Evolutionary conservation across 2,113 vertebrate genomes (phyloP).

Genomic region (Takifugu bimaculatus): DNA sequence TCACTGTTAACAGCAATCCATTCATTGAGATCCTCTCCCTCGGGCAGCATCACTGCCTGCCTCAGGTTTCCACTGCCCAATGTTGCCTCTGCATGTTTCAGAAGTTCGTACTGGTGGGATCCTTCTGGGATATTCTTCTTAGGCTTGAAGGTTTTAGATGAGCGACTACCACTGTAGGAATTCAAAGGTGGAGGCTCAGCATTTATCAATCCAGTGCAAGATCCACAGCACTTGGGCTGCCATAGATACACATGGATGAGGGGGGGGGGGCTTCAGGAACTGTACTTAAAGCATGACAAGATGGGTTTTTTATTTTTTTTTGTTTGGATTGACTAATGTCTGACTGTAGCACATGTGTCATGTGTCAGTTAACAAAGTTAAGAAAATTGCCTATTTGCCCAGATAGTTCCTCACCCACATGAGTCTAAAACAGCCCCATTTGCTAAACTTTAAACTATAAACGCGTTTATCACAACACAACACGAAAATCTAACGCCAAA

Average conservation of each 20-base stretch:
- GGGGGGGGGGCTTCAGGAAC: too few species aligned
- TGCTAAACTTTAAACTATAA: too few species aligned
- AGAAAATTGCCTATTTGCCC: background rate
- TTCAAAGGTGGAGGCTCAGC: background rate
- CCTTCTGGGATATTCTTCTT: slow-evolving; percentile 97
- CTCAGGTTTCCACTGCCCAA: slow-evolving; percentile 92
- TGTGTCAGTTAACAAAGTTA: background rate
- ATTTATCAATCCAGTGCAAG: background rate
- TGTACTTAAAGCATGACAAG: too few species aligned
- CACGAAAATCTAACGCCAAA: too few species aligned
- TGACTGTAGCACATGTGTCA: slow-evolving; percentile 1
- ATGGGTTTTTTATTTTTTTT: background rate
- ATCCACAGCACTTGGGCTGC: background rate
- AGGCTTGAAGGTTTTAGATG: slow-evolving; percentile 95
- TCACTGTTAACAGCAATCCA: slow-evolving; percentile 98
- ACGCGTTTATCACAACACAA: too few species aligned
- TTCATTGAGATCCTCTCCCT: slow-evolving; percentile 95
- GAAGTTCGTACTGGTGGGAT: slow-evolving; percentile 93
- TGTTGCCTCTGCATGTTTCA: slow-evolving; percentile 93
- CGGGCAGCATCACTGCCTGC: slow-evolving; percentile 91
- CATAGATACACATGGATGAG: too few species aligned
- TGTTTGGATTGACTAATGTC: background rate
- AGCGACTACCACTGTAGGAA: slow-evolving; percentile 81
- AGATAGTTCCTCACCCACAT: too few species aligned
- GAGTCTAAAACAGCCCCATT: too few species aligned